Percentiles rank a stretch among this genome's conserved stretches.
These are phyloP conservation scores for Anguilla marmorata DNA, from an alignment of 2,797 vertebrate species.

Conservation along the genomic window DNA sequence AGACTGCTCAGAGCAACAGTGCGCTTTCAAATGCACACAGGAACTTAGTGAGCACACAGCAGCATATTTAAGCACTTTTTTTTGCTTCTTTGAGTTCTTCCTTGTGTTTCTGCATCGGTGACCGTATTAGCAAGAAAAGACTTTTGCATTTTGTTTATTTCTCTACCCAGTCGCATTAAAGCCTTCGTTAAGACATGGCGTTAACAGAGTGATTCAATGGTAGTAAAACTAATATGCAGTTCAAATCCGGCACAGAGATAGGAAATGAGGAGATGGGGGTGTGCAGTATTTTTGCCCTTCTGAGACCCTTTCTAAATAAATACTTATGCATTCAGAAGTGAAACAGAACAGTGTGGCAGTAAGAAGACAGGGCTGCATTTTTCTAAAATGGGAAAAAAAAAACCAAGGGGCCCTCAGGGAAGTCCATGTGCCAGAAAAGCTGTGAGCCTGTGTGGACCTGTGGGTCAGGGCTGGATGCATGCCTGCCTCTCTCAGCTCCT, in stretches of 20 bases:
- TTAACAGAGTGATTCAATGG: background rate
- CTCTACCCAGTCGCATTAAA: background rate
- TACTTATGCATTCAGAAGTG: background rate
- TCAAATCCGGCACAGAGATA: background rate
- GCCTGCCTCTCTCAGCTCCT: background rate
- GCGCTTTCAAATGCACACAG: background rate
- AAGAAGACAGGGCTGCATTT: background rate
- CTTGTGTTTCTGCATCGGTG: background rate
- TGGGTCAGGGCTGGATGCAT: constrained; percentile 13
- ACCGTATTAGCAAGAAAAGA: background rate
- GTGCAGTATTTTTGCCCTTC: background rate
- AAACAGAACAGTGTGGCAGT: background rate
- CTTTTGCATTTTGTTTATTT: background rate
- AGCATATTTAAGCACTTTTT: background rate
- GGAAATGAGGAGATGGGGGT: constrained; percentile 1
- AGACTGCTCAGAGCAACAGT: constrained; percentile 4
- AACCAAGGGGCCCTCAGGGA: constrained; percentile 21
- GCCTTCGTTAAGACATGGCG: background rate
- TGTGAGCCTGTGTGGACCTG: background rate
- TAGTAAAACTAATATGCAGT: background rate
- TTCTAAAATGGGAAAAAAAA: background rate
- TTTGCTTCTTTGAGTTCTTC: background rate
- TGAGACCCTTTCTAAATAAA: background rate
- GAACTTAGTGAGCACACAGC: background rate
- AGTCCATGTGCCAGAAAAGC: constrained; percentile 25